Percentiles rank a stretch among this genome's conserved stretches.
Conservation (phyloP, 92 coral and sea anemone species). For the Parazoanthus darwini region DNA sequence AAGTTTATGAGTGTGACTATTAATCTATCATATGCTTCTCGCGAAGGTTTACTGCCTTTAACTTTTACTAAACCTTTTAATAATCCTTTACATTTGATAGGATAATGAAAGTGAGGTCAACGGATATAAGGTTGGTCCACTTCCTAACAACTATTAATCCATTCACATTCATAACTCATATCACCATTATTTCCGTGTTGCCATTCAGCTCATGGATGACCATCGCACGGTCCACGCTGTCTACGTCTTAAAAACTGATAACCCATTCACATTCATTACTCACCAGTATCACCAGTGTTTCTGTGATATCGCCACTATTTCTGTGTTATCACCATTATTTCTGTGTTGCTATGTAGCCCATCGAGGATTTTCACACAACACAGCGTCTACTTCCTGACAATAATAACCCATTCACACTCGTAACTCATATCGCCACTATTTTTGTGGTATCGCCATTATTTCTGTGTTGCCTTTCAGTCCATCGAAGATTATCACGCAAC, state of each 20-base stretch:
- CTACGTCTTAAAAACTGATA: conserved; percentile 11
- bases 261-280: background rate
- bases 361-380: background rate
- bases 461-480: background rate
- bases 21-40: background rate
- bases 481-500: background rate
- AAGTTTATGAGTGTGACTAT: background rate
- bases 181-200: background rate
- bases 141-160: conserved; percentile 8
- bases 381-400: conserved; percentile 19
- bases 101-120: conserved; percentile 41
- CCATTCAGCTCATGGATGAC: background rate
- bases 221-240: background rate
- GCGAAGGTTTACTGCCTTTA: background rate
- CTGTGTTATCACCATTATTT: too few relatives aligned
- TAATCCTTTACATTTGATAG: conserved; percentile 34
- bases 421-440: background rate
- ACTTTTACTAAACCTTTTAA: background rate
- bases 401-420: background rate
- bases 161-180: background rate
- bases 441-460: background rate
- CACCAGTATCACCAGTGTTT: background rate
- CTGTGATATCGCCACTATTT: too few relatives aligned
- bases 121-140: conserved; percentile 45
- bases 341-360: background rate